Base-by-base conservation (phyloP, 2,888 invertebrate genomes). In the Drosophila engyochracea region DNA sequence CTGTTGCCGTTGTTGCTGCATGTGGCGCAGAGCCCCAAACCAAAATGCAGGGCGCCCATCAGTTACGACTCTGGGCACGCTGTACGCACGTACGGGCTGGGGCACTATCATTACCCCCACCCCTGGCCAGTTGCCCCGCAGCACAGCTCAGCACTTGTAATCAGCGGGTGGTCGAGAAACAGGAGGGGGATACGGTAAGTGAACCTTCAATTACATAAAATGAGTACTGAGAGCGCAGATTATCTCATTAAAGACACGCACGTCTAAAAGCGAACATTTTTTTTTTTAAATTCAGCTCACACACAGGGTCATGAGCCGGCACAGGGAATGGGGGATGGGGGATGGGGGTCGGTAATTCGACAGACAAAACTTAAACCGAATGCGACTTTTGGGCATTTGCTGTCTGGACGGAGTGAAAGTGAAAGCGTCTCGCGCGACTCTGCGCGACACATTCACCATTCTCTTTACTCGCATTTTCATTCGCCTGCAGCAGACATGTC, bases 201-300 rank as follows among this genome's bases (percentile, higher is more conserved):
- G 88, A 88, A 85, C 77, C 90, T 89, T 89, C 91, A 91, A 91
- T 89, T 89, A 89, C 79, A 74, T 74, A 73, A 85, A 91, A 90
- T 89, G 85, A 85, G 79, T 78, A 62, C 83, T 61, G 71, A 69
- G 73, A 75, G 81, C 83, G 85, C 82, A 89, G 90, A 92, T 92
- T 91, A 91, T 92, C 92, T 92, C 92, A 92, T 92, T 92, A 92
- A 87, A 82, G 85, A 54, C 63, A 69, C 61, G 68, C 66, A 69
- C 73, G 66, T 76, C 81, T 70, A 71, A 68, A 71, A 63, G 62
- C 44, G 33, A 66, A 60, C 72, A 60, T 64, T 60, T 61, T 44
- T 69, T 79, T 78, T 82, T 90, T 79, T 71, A 85, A 88, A 91
- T 87, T 87, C 91, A 41, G 61, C 74, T 85, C 91, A 91, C 89